Conservation (phyloP, 2,888 invertebrate species). For the Diachrysia chrysitis region DNA sequence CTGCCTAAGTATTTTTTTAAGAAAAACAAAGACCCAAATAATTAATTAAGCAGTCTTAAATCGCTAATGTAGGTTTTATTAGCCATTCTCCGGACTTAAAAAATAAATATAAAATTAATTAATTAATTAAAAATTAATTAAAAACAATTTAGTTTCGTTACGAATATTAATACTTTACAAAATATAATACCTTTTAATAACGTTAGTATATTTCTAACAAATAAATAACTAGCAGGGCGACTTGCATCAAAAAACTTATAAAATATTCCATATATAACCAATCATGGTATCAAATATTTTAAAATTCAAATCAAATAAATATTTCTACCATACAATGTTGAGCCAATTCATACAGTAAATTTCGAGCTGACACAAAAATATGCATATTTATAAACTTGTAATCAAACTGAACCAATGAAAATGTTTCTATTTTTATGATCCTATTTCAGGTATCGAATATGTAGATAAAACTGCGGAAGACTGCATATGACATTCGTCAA, state of each 20-base stretch:
- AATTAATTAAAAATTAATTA: too few relatives aligned
- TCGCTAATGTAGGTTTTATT: too few relatives aligned
- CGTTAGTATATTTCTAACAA: too few relatives aligned
- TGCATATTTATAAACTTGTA: slow-evolving; percentile 1
- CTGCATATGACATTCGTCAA: not conserved
- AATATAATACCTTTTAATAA: too few relatives aligned
- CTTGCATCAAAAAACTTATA: not conserved
- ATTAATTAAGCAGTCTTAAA: too few relatives aligned
- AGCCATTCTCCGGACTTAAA: too few relatives aligned
- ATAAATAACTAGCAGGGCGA: not conserved
- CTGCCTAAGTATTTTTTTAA: too few relatives aligned
- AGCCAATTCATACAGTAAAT: slow-evolving; percentile 11
- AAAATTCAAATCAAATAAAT: slow-evolving; percentile 13
- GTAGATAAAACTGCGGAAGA: not conserved
- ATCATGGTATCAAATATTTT: slow-evolving; percentile 14
- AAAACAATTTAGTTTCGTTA: too few relatives aligned
- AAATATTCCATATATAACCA: slow-evolving; percentile 11
- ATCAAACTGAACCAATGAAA: slow-evolving; percentile 15
- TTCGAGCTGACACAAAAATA: slow-evolving; percentile 15
- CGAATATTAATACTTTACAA: too few relatives aligned
- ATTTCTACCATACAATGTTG: slow-evolving; percentile 15
- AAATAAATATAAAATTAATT: too few relatives aligned
- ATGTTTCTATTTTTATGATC: slow-evolving; percentile 10
- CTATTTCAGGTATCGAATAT: slow-evolving; percentile 8
- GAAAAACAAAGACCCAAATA: too few relatives aligned